Conservation (phyloP, 2,797 vertebrate species). For the Gephyroberyx darwinii region DNA sequence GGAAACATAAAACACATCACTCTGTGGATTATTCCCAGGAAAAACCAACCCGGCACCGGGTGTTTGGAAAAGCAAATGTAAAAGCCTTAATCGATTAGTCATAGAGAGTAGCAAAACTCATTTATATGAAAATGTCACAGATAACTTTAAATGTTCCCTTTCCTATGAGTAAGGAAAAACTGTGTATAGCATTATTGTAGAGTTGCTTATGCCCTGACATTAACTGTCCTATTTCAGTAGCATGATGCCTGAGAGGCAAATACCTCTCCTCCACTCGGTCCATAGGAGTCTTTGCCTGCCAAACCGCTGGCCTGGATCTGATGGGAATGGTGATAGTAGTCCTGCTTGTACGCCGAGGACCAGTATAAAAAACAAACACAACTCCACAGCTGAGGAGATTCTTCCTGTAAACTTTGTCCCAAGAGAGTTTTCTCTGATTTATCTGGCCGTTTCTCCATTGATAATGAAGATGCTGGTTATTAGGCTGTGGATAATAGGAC, state of each 20-base stretch:
- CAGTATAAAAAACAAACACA: slow-evolving; percentile 79
- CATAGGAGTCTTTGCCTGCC: slow-evolving; percentile 65
- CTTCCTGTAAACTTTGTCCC: slow-evolving; percentile 56
- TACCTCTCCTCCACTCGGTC: slow-evolving; percentile 74
- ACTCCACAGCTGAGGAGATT: slow-evolving; percentile 63
- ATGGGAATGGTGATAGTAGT: slow-evolving; percentile 78
- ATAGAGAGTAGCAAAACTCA: neutral
- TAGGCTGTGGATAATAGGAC: slow-evolving; percentile 38
- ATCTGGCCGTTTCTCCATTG: slow-evolving; percentile 48
- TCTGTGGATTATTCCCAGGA: too few species aligned
- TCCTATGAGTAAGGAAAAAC: neutral
- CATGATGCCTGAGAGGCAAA: slow-evolving; percentile 76
- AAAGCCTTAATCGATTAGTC: too few species aligned
- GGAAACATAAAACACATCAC: too few species aligned
- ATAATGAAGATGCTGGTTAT: slow-evolving; percentile 35
- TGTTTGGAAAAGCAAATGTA: too few species aligned
- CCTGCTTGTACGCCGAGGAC: slow-evolving; percentile 70
- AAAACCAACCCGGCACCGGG: too few species aligned
- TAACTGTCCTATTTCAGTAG: slow-evolving; percentile 53
- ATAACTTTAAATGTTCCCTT: neutral
- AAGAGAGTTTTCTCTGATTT: slow-evolving; percentile 33
- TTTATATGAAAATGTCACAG: neutral
- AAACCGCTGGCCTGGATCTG: slow-evolving; percentile 65
- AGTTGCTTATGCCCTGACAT: slow-evolving; percentile 30
- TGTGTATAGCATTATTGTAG: slow-evolving; percentile 2